Evolutionary conservation across 2,888 invertebrate genomes (phyloP), one percentile per base, ranked within the genome.

Genomic region (Meliscaeva auricollis): DNA sequence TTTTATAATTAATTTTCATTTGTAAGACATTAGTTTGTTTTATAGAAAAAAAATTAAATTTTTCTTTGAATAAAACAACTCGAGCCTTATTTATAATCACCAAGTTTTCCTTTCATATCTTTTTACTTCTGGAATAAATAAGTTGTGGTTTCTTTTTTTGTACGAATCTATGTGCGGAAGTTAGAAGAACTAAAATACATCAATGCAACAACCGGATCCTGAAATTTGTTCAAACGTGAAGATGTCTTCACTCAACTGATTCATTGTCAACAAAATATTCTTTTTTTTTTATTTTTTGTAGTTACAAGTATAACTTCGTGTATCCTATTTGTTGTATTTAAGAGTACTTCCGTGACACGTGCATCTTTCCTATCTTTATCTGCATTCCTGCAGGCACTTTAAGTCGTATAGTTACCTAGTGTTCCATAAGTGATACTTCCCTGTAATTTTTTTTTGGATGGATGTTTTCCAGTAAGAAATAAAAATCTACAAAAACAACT

Each of bases 271-370:
- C 38, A 11, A 13, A 38, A 38, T 38, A 8, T 38, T 38, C 38
- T 3, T 38, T 38, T 9, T 38, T 8, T 38, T 9, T 38, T 38
- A 13, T 11, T 13, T 35, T 58, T 20, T 35, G 2, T 20, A 9
- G 30, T 54, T 15, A 20, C n/a, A 41, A 26, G 22, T 22, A n/a
- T n/a, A n/a, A n/a, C n/a, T n/a, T 38, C 20, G 8, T n/a, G 22
- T 22, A 22, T 38, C 15, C 13, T 20, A 20, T 58, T n/a, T 17
- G 22, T 41, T 60, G 38, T 41, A 26, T 41, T 60, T 15, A 22
- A 60, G n/a, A 62, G 8, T 15, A 32, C 60, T 32, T 69, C 52
- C 46, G 56, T 56, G 17, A 73, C 79, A 79, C 73, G 66, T 74
- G 72, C 56, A 11, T 79, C 44, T 38, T 56, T 66, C 17, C 9